Percentiles rank a stretch among this genome's conserved stretches.
Conservation (phyloP, 1,140 invertebrate species). For the Drosophila burlai region DNA sequence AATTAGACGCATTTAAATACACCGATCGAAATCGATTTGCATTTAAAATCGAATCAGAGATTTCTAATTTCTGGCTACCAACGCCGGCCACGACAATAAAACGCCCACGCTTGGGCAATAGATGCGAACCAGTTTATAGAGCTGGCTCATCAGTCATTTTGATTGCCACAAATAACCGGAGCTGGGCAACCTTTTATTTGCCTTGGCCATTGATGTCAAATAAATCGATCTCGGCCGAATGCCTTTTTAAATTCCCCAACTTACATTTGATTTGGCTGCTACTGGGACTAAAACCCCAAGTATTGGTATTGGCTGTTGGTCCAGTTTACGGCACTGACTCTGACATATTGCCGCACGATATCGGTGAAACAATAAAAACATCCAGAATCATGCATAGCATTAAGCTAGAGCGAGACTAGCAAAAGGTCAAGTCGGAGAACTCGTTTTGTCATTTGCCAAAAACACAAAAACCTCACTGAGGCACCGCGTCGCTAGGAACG, state of each 20-base stretch:
- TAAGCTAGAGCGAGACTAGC: conserved; percentile 30
- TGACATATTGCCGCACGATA: conserved; percentile 65
- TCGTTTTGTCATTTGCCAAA: conserved; percentile 67
- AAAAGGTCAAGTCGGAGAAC: conserved; percentile 71
- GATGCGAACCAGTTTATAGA: conserved; percentile 66
- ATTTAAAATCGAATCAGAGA: conserved; percentile 72
- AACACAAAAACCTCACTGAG: conserved; percentile 23
- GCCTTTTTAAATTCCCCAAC: conserved; percentile 48
- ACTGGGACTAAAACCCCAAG: conserved; percentile 8
- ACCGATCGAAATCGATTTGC: conserved; percentile 70
- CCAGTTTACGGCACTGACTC: conserved; percentile 48
- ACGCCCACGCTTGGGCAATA: conserved; percentile 53
- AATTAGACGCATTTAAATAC: conserved; percentile 77
- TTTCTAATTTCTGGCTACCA: conserved; percentile 59
- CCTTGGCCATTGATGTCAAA: conserved; percentile 58
- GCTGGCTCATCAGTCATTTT: conserved; percentile 75
- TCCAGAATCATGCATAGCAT: conserved; percentile 45
- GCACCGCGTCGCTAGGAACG: conserved; percentile 11
- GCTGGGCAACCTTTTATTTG: conserved; percentile 33
- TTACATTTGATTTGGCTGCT: conserved; percentile 55
- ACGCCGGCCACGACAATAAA: conserved; percentile 39
- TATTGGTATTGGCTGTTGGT: conserved; percentile 27
- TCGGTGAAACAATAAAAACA: conserved; percentile 58
- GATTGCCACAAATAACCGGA: conserved; percentile 68
- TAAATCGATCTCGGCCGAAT: conserved; percentile 54